Evolutionary conservation across 2,113 vertebrate species (phyloP).

Genomic region (Canis aureus): DNA sequence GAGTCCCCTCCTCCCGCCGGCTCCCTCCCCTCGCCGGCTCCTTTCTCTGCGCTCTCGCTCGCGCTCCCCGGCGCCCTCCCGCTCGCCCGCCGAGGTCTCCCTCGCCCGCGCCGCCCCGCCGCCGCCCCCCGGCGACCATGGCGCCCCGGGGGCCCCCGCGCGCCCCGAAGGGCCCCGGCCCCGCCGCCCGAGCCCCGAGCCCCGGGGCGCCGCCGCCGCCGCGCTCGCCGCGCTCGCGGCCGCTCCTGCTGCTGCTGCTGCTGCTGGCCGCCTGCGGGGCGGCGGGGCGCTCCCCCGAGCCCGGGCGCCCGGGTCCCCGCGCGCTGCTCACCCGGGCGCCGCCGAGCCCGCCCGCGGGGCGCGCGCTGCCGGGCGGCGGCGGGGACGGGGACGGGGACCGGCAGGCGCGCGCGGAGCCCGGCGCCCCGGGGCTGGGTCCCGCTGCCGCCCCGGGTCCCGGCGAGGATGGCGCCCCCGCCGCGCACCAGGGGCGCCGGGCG

Average conservation of each 20-base stretch:
- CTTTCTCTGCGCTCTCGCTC: slow-evolving; percentile 78
- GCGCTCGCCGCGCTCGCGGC: background rate
- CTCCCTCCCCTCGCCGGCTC: slow-evolving; percentile 71
- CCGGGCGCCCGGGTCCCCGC: slow-evolving; percentile 83
- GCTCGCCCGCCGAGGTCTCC: slow-evolving; percentile 81
- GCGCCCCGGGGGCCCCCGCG: slow-evolving; percentile 87
- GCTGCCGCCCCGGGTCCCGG: slow-evolving; percentile 13
- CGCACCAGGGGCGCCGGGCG: slow-evolving; percentile 84
- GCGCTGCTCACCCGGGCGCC: slow-evolving; percentile 56
- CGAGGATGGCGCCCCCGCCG: slow-evolving; percentile 62
- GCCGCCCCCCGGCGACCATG: slow-evolving; percentile 86
- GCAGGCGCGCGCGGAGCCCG: slow-evolving; percentile 59
- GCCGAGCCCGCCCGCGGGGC: slow-evolving; percentile 80
- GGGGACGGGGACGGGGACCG: background rate
- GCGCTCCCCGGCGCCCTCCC: slow-evolving; percentile 76
- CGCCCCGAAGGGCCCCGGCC: slow-evolving; percentile 78
- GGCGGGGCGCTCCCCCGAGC: slow-evolving; percentile 84
- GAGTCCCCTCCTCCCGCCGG: slow-evolving; percentile 77
- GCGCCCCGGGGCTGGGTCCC: background rate
- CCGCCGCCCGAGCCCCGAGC: slow-evolving; percentile 47
- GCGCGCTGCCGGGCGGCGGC: slow-evolving; percentile 39
- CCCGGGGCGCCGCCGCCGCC: background rate
- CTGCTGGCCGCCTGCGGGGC: slow-evolving; percentile 81
- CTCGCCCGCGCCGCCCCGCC: slow-evolving; percentile 75
- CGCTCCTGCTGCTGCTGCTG: slow-evolving; percentile 15